A percentile compares a stretch with the other conserved stretches of the same genome.
Evolutionary conservation across 2,888 invertebrate species (phyloP).

Genomic region (Lomographa bimaculata): DNA sequence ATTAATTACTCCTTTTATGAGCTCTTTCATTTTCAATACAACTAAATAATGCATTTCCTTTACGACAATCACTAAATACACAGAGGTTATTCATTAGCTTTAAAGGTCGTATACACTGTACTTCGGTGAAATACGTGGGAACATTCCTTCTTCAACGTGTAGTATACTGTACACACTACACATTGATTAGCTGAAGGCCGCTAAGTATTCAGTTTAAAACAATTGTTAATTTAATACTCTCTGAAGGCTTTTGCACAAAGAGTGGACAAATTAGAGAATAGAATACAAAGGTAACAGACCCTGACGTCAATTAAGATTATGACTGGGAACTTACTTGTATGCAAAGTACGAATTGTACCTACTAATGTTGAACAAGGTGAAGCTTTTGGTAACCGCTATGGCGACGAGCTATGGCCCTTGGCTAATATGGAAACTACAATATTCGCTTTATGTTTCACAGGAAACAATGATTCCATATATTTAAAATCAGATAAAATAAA

Average conservation of each 20-base stretch:
- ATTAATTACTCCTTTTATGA: too few species aligned
- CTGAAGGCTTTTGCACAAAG: conserved; percentile 28
- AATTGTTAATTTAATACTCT: conserved; percentile 26
- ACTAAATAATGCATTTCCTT: neutral
- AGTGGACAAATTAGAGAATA: conserved; percentile 28
- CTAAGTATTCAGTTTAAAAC: conserved; percentile 29
- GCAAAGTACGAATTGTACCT: too few species aligned
- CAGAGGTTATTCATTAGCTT: conserved; percentile 1
- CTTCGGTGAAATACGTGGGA: conserved; percentile 25
- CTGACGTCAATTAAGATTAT: conserved; percentile 17
- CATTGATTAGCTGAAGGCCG: conserved; percentile 26
- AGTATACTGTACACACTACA: too few species aligned
- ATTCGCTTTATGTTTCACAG: too few species aligned
- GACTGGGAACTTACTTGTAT: neutral
- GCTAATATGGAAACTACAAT: too few species aligned
- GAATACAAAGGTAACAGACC: conserved; percentile 22
- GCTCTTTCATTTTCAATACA: too few species aligned
- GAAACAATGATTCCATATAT: too few species aligned
- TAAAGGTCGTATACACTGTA: conserved; percentile 12
- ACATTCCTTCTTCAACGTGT: conserved; percentile 23
- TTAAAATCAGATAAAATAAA: too few species aligned
- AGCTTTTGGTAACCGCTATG: too few species aligned
- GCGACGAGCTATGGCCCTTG: too few species aligned
- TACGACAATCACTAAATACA: neutral
- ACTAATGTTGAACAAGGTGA: too few species aligned